phyloP scores from a whole-genome alignment of 2,113 vertebrate species.

The Rhea americana region DNA sequence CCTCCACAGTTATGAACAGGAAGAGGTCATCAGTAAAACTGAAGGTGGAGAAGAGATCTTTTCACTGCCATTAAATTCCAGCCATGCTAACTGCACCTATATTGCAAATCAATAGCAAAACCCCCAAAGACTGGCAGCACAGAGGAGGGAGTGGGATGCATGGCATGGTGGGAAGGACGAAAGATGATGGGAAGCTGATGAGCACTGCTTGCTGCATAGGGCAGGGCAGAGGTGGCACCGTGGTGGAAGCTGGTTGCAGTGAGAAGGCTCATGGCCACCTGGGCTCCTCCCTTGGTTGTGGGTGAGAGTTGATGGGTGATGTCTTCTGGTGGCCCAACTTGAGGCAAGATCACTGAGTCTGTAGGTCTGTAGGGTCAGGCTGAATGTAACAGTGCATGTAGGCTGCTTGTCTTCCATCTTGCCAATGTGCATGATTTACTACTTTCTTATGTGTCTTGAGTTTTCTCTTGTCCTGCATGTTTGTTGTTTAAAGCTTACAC shows the following conservation, averaged over 20 bases:
- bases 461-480: not conserved
- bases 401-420: not conserved
- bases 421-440: not conserved
- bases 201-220: fast-evolving
- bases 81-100: not conserved
- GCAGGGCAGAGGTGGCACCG: fast-evolving
- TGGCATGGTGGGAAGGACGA: fast-evolving
- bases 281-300: not conserved
- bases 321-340: not conserved
- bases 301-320: not conserved
- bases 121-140: not conserved
- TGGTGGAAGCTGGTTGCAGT: not conserved
- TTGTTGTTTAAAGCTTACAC: not conserved
- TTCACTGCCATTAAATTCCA: not conserved
- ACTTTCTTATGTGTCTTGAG: not conserved
- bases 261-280: not conserved
- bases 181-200: not conserved
- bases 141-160: not conserved
- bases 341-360: not conserved
- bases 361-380: not conserved
- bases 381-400: not conserved
- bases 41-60: conserved; percentile 30
- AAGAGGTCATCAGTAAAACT: not conserved
- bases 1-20: not conserved
- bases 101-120: conserved; percentile 43